phyloP scores from a whole-genome alignment of 2,888 invertebrate species.

The Drosophila merina region DNA sequence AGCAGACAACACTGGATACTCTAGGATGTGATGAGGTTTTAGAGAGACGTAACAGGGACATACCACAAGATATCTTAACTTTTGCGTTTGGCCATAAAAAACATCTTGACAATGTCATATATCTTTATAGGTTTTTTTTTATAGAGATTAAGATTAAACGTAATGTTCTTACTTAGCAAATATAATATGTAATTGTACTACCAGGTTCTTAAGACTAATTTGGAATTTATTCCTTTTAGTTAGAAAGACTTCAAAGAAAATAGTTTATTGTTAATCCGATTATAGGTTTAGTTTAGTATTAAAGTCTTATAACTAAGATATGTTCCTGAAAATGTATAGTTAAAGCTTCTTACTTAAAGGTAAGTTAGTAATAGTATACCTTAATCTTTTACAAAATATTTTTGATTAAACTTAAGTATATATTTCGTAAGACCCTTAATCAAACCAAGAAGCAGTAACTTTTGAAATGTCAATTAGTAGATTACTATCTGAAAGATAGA shows the following conservation, averaged over 20 bases:
- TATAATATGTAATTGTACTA: too few species aligned
- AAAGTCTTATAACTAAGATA: too few species aligned
- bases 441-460: background rate
- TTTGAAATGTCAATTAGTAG: background rate
- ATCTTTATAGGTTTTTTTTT: background rate
- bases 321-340: background rate
- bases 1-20: conserved; percentile 11
- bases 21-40: background rate
- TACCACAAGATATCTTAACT: too few species aligned
- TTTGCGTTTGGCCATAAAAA: background rate
- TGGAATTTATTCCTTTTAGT: too few species aligned
- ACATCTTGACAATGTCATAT: background rate
- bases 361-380: background rate
- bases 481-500: background rate
- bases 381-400: background rate
- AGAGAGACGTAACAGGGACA: too few species aligned
- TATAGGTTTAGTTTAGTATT: too few species aligned
- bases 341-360: background rate
- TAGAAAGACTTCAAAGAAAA: too few species aligned
- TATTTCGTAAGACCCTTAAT: too few species aligned
- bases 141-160: background rate
- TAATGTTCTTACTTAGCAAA: too few species aligned
- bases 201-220: too few species aligned
- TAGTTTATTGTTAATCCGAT: too few species aligned
- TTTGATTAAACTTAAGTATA: too few species aligned